Evolutionary conservation across 2,888 invertebrate genomes (phyloP).

Genomic region (Fragum fragum): DNA sequence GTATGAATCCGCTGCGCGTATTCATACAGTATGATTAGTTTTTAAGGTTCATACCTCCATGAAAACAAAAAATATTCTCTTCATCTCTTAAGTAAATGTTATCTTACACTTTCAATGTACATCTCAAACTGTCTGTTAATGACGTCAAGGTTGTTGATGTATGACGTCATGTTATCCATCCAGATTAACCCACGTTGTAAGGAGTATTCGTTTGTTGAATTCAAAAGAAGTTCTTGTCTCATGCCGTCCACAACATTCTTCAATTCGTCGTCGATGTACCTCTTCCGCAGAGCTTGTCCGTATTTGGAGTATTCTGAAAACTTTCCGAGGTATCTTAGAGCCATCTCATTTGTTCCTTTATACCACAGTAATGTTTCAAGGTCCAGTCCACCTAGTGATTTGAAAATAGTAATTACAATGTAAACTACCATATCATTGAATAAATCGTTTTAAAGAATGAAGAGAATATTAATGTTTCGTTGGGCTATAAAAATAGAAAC

Average conservation of each 20-base stretch:
- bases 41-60: too few species aligned
- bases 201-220: slow-evolving; percentile 25
- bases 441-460: too few species aligned
- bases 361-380: slow-evolving; percentile 28
- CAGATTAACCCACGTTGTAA: slow-evolving; percentile 21
- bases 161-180: slow-evolving; percentile 56
- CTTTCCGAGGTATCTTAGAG: slow-evolving; percentile 11
- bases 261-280: slow-evolving; percentile 2
- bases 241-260: not conserved
- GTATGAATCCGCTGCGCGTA: too few species aligned
- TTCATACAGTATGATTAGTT: too few species aligned
- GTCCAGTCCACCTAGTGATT: slow-evolving; percentile 26
- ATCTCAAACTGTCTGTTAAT: slow-evolving; percentile 31
- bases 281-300: not conserved
- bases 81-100: too few species aligned
- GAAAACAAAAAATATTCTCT: too few species aligned
- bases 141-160: slow-evolving; percentile 40
- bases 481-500: too few species aligned
- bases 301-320: slow-evolving; percentile 32
- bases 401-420: not conserved
- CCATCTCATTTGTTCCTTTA: slow-evolving; percentile 33
- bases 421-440: not conserved
- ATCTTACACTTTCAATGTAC: slow-evolving; percentile 39
- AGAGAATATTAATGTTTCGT: not conserved
- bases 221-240: slow-evolving; percentile 26